A percentile compares a stretch with the other conserved stretches of the same genome.
Conservation (phyloP, 2,888 invertebrate species). For the Octonoba sinensis region DNA sequence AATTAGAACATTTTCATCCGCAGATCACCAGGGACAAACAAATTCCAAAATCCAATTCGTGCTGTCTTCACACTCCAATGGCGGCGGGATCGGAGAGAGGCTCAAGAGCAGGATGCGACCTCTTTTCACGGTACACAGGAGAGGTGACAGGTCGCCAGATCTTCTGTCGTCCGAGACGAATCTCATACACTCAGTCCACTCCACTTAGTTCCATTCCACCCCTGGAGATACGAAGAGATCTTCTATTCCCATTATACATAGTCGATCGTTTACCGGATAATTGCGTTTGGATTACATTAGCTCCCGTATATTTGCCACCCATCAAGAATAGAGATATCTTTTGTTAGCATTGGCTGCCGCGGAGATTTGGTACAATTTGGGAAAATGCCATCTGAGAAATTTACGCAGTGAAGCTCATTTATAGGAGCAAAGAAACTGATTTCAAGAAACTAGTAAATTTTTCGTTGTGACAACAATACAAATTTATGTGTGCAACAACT, state of each 20-base stretch:
- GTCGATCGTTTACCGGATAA: slow-evolving; percentile 60
- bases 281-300: slow-evolving; percentile 52
- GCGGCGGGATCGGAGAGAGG: slow-evolving; percentile 4
- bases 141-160: slow-evolving; percentile 60
- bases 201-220: not conserved
- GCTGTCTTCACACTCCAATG: slow-evolving; percentile 23
- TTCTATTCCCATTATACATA: not conserved
- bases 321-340: slow-evolving; percentile 2
- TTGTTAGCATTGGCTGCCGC: too few species aligned
- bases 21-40: too few species aligned
- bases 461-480: too few species aligned
- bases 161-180: slow-evolving; percentile 29
- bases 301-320: slow-evolving; percentile 41
- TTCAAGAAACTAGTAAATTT: too few species aligned
- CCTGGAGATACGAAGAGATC: not conserved
- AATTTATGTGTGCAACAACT: too few species aligned
- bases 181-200: slow-evolving; percentile 6
- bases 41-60: too few species aligned
- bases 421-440: too few species aligned
- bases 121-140: slow-evolving; percentile 40
- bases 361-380: too few species aligned
- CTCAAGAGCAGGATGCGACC: slow-evolving; percentile 34
- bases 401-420: too few species aligned
- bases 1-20: too few species aligned
- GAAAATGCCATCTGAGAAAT: too few species aligned